phyloP scores from a whole-genome alignment of 1,140 invertebrate genomes.

The Odontomachus brunneus region DNA sequence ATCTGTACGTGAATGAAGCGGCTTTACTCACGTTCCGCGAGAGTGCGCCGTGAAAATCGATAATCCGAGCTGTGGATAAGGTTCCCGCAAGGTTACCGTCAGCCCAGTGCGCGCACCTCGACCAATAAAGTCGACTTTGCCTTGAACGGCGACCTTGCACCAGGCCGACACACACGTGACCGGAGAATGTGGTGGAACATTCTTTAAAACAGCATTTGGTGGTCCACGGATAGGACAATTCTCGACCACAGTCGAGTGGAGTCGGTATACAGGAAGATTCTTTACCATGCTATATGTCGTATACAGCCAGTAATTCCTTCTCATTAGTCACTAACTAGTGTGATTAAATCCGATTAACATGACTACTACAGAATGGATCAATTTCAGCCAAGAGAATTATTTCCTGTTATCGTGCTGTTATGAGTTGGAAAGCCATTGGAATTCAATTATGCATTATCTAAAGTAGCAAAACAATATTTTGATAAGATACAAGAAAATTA shows the following conservation, averaged over 20 bases:
- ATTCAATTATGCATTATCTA: too few species aligned
- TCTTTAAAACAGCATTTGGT: background rate
- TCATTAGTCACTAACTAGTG: background rate
- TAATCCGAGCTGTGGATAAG: slow-evolving; percentile 36
- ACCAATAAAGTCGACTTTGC: slow-evolving; percentile 17
- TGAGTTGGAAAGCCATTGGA: too few species aligned
- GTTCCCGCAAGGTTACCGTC: slow-evolving; percentile 43
- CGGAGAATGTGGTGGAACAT: background rate
- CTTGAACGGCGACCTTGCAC: slow-evolving; percentile 32
- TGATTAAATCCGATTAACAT: background rate
- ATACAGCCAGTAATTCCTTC: background rate
- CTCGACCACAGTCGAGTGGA: background rate
- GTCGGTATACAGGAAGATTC: background rate
- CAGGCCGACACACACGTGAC: background rate
- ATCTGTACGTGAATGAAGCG: slow-evolving; percentile 8
- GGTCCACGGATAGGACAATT: background rate
- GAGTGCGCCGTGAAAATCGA: slow-evolving; percentile 49
- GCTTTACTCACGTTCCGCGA: slow-evolving; percentile 17
- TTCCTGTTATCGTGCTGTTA: too few species aligned
- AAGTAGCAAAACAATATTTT: too few species aligned
- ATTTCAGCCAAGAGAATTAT: background rate
- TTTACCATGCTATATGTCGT: background rate
- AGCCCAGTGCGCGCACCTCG: background rate
- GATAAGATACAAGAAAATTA: too few species aligned
- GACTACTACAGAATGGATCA: background rate